These are phyloP conservation scores for Campoletis sonorensis DNA, from an alignment of 1,140 invertebrate genomes.

Conservation along the genomic window DNA sequence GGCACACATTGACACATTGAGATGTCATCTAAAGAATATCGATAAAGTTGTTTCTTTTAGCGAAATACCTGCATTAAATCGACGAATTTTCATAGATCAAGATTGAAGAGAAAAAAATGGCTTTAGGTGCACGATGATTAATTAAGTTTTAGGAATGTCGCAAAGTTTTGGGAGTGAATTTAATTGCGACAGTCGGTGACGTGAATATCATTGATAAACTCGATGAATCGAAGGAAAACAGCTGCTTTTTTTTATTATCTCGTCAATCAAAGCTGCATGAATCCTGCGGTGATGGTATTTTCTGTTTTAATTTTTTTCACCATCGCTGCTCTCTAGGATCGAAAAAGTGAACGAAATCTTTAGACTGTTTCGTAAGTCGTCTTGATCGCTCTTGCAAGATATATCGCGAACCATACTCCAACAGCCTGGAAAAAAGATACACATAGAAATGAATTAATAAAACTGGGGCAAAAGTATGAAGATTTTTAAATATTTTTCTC, in stretches of 20 bases:
- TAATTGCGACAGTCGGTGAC: background rate
- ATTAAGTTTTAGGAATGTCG: background rate
- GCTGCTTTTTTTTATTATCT: background rate
- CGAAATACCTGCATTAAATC: background rate
- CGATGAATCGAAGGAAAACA: slow-evolving; percentile 18
- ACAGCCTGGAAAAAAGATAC: slow-evolving; percentile 76
- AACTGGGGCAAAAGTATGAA: slow-evolving; percentile 19
- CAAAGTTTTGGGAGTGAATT: background rate
- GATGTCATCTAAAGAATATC: background rate
- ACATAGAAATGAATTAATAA: slow-evolving; percentile 48
- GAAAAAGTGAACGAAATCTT: slow-evolving; percentile 28
- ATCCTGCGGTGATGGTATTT: background rate
- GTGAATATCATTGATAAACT: slow-evolving; percentile 8
- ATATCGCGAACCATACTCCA: slow-evolving; percentile 82
- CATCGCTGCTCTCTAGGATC: background rate
- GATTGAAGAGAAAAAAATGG: no score
- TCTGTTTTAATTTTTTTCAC: background rate
- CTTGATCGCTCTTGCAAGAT: slow-evolving; percentile 80
- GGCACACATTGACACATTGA: no score
- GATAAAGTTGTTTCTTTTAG: background rate
- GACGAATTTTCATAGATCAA: background rate
- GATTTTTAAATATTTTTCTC: background rate
- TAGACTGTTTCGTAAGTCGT: slow-evolving; percentile 80
- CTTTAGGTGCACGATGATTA: no score
- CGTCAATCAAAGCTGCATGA: no score